Percentiles rank a stretch among this genome's conserved stretches.
Evolutionary conservation across 2,113 vertebrate species (phyloP).

Genomic region (Cheirogaleus medius): DNA sequence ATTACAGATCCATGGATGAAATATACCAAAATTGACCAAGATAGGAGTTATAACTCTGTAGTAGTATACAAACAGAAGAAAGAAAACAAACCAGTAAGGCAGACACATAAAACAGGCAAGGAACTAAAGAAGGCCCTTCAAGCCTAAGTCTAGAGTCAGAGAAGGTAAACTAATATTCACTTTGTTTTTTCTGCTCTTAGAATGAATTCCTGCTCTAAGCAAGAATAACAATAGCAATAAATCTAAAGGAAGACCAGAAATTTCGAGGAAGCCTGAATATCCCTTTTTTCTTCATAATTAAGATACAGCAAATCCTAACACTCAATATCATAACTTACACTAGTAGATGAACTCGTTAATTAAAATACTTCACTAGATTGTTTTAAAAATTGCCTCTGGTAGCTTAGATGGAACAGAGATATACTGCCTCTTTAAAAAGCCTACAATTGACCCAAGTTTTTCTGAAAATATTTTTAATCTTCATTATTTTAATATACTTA

Average conservation of each 20-base stretch:
- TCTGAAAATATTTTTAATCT: slow-evolving; percentile 74
- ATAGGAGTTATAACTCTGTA: not conserved
- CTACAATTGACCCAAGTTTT: slow-evolving; percentile 66
- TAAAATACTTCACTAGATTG: slow-evolving; percentile 61
- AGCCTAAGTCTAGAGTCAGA: not conserved
- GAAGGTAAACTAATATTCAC: not conserved
- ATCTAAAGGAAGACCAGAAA: slow-evolving; percentile 66
- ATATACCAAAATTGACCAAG: not conserved
- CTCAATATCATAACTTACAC: slow-evolving; percentile 46
- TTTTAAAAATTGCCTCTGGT: slow-evolving; percentile 74
- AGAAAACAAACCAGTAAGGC: slow-evolving; percentile 33
- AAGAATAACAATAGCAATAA: slow-evolving; percentile 33
- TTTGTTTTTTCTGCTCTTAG: not conserved
- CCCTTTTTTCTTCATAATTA: slow-evolving; percentile 57
- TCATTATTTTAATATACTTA: slow-evolving; percentile 68
- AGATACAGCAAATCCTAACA: slow-evolving; percentile 43
- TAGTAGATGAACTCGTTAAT: slow-evolving; percentile 71
- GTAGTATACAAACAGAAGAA: not conserved
- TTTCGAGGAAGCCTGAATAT: slow-evolving; percentile 43
- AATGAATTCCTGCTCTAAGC: slow-evolving; percentile 51
- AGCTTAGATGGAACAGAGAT: slow-evolving; percentile 70
- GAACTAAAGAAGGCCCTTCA: not conserved
- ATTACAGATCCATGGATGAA: not conserved
- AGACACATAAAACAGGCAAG: not conserved
- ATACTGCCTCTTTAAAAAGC: slow-evolving; percentile 62